Evolutionary conservation across 2,113 vertebrate genomes (phyloP), one percentile per base, ranked within the genome.

Genomic region (Erinaceus europaeus): DNA sequence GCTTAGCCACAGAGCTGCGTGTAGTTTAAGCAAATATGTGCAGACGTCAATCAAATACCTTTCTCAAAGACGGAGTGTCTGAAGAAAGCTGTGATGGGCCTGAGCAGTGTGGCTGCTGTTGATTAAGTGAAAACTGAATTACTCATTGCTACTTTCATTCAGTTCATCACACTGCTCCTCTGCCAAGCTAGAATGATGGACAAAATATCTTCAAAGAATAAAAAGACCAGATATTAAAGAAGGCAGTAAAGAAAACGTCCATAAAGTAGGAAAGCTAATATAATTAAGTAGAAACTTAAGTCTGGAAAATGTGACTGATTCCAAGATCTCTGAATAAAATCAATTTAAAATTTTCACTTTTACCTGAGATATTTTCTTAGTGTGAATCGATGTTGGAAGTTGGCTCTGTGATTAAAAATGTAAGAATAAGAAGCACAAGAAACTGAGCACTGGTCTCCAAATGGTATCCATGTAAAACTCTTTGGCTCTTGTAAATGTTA

Each of bases 1-100:
- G 57, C 1, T 11, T 65, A 87, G 29, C 69, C 90, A 76, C 67
- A 57, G 27, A 40, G 15, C 44, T 68, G 52, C 67, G 86, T 89
- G 34, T 85, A 77, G 62, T 77, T 67, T 64, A 85, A 90, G 48
- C 53, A 91, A 90, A 83, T 85, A 84, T 81, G 69, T 90, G 74
- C 52, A 81, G 48, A 93, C 65, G 32, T 53, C 38, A 91, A 76
- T 53, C 38, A 91, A 76, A 64, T n/a, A 77, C 23, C 40, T 61
- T 80, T 65, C 61, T 29, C 67, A 48, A 88, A 83, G 86, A 79
- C 61, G 67, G 67, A 82, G 27, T 50, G 12, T 83, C 27, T 75
- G 71, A 79, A 75, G 74, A 78, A 90, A 83, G 55, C 40, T 34
- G 29, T 52, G 32, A 50, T 50, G 25, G 40, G 46, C 25, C 68